Evolutionary conservation across 2,797 vertebrate genomes (phyloP), one percentile per base, ranked within the genome.

Genomic region (Coregonus ussuriensis): DNA sequence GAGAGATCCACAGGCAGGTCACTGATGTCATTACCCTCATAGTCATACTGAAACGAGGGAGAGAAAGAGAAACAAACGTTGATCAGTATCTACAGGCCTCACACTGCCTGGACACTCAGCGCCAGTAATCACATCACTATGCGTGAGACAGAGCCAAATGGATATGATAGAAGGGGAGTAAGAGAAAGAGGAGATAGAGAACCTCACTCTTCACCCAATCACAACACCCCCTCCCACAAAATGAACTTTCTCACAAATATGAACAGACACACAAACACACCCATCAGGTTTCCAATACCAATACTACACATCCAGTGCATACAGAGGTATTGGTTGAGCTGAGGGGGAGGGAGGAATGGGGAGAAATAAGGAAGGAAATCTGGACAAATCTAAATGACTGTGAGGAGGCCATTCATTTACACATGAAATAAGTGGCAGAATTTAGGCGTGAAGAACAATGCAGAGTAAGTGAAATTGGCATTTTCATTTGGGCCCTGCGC

Each of bases 1-100:
- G 97, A 99, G 72, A 99, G 94, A 89, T 98, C 96, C 78, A 99
- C 97, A 0, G 97, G 96, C 9, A 99, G 94, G 83, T 96, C 95
- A 0, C 95, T 96, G 91, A 96, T 93, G 83, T 96, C 95, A 0
- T 93, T 96, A 6, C 96, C 95, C 86, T 96, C 96, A 0, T 96
- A 96, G 87, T 91, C 95, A 81, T 96, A 96, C 96, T 96, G 90
- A 65, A 52, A 21, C 71, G 33, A 72, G 59, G 80, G 6, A 81
- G 33, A 81, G 56, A 1, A 47, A 11, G 41, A 47, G 41, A 47
- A 11, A 11, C 41, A 47, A 11, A 72, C 15, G 2, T 7, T 3
- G 56, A n/a, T 59, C 15, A 59, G 56, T 9, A 59, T 21, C 21
- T 9, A 62, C 15, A 62, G 59, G 6, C n/a, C 6, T 62, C 21